Evolutionary conservation across 92 coral and sea anemone species (phyloP), one percentile per base, ranked within the genome.

Genomic region (Virgularia gustaviana): DNA sequence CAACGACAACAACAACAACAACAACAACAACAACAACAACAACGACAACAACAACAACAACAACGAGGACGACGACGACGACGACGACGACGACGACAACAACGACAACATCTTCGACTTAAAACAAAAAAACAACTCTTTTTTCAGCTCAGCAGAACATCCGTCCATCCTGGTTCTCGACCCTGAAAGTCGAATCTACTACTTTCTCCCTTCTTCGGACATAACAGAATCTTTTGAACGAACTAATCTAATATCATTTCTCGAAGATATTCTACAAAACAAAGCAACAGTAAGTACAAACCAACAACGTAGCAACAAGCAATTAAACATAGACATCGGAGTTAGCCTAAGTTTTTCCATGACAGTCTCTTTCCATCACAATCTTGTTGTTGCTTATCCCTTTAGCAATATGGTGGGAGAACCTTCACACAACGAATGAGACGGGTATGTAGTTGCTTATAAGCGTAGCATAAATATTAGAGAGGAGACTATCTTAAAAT

Each of bases 351-450:
- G n/a, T n/a, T n/a, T n/a, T n/a, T n/a, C n/a, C n/a, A n/a, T n/a
- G n/a, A n/a, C n/a, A n/a, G n/a, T n/a, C n/a, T n/a, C n/a, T n/a
- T n/a, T 43, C n/a, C 5, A 20, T 4, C 51, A 16, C 51, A 55
- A 27, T 27, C 12, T n/a, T 27, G 32, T 13, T 22, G 35, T 9
- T 4, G 27, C 47, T 41, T 41, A 41, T 24, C 36, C 29, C 71
- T 83, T 22, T 66, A 92, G 90, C 89, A 88, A 16, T 83, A 89
- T 49, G 98, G 98, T 18, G 98, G 98, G 37, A 96, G 88, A 57
- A 81, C 90, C 0, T 86, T 77, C 68, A 49, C 85, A 22, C 96
- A 86, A 47, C 81, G 98, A 61, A 11, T 89, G 4, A 75, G 81
- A n/a, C 78, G 96, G 79, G 98, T 92, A 49, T 81, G 90, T 57